These are phyloP conservation scores for Lucilia sericata DNA, from an alignment of 1,140 invertebrate genomes.

Conservation along the genomic window DNA sequence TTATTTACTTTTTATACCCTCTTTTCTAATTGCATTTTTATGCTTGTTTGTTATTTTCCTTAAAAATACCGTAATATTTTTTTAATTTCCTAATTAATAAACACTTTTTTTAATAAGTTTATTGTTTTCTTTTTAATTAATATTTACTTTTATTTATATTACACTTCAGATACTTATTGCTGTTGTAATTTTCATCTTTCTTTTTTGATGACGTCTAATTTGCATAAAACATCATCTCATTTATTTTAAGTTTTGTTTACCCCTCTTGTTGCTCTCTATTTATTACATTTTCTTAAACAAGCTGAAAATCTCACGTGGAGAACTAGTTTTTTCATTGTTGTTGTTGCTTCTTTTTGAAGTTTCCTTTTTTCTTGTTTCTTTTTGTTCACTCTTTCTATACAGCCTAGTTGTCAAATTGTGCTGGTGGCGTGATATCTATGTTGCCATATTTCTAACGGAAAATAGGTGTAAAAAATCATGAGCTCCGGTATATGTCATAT, in stretches of 20 bases:
- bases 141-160: too few species aligned
- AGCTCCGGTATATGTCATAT: too few species aligned
- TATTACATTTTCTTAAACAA: background rate
- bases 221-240: background rate
- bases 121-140: background rate
- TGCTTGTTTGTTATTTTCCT: background rate
- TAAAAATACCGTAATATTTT: background rate
- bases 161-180: too few species aligned
- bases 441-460: background rate
- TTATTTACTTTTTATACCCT: too few species aligned
- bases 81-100: background rate
- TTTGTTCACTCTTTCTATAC: background rate
- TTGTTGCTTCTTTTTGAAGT: background rate
- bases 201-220: background rate
- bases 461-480: too few species aligned
- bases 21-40: background rate
- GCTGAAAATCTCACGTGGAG: conserved; percentile 15
- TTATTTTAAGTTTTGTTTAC: background rate
- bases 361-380: background rate
- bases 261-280: conserved; percentile 20
- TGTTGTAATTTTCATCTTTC: too few species aligned
- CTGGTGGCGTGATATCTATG: conserved; percentile 14
- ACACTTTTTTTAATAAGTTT: background rate
- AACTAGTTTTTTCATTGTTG: background rate
- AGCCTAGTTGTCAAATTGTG: conserved; percentile 4